Evolutionary conservation across 2,113 vertebrate species (phyloP).

Genomic region (Podiceps cristatus): DNA sequence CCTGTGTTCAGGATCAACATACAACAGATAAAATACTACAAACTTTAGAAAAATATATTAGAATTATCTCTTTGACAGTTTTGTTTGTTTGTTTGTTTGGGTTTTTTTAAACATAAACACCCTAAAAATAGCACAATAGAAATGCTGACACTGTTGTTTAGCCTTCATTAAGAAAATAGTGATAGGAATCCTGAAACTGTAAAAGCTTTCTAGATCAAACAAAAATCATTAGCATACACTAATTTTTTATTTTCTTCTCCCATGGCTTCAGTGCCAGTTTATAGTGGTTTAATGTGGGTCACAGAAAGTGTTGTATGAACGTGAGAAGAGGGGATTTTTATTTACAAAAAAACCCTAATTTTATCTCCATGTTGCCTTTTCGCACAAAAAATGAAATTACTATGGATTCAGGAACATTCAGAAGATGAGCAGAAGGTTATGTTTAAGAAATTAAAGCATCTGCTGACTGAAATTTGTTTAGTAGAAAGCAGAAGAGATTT

Average conservation of each 20-base stretch:
- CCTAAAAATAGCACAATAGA: background rate
- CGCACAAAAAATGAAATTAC: background rate
- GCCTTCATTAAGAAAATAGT: background rate
- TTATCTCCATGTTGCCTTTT: background rate
- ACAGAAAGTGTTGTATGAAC: background rate
- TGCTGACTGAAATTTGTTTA: background rate
- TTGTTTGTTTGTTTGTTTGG: background rate
- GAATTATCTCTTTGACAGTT: background rate
- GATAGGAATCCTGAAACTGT: background rate
- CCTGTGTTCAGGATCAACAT: background rate
- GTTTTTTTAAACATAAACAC: background rate
- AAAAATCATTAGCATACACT: background rate
- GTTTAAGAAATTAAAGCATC: background rate
- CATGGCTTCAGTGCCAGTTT: background rate
- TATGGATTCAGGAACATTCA: background rate
- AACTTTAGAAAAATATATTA: background rate
- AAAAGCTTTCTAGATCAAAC: background rate
- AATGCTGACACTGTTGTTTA: background rate
- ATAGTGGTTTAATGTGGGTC: background rate
- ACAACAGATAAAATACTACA: background rate
- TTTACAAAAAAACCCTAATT: background rate
- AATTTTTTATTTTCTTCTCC: background rate
- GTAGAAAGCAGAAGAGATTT: background rate
- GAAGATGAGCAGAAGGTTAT: background rate
- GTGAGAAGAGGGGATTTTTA: background rate